phyloP scores from a whole-genome alignment of 2,113 vertebrate genomes.

The Physeter macrocephalus region DNA sequence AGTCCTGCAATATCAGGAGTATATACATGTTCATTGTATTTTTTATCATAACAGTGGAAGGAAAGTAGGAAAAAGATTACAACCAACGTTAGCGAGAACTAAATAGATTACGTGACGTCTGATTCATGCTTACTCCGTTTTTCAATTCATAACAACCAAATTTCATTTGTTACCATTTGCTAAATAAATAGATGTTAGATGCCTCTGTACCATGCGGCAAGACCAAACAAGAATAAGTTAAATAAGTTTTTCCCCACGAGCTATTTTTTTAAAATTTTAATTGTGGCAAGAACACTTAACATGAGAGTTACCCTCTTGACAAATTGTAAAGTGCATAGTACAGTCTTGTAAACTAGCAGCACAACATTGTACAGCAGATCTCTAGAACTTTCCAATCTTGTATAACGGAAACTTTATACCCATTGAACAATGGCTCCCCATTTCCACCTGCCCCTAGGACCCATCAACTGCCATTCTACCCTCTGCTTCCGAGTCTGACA shows the following conservation, averaged over 20 bases:
- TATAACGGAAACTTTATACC: neutral
- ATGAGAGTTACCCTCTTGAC: neutral
- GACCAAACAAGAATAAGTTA: neutral
- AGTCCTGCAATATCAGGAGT: neutral
- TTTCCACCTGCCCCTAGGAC: accelerated
- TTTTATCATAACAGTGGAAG: neutral
- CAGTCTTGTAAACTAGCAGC: neutral
- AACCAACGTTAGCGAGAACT: neutral
- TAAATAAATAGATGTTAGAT: neutral
- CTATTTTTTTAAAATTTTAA: neutral
- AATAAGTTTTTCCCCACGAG: accelerated
- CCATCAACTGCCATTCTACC: neutral
- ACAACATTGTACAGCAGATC: no score
- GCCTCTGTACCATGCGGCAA: neutral
- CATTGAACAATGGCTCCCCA: no score
- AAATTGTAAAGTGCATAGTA: neutral
- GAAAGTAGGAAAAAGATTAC: neutral
- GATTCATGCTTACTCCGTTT: neutral
- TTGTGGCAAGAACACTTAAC: neutral
- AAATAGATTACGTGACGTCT: neutral
- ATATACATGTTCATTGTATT: accelerated
- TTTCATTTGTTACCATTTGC: neutral
- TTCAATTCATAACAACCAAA: neutral
- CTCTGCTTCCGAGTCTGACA: neutral
- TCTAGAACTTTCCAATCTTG: neutral